Evolutionary conservation across 2,113 vertebrate genomes (phyloP), one percentile per base, ranked within the genome.

Genomic region (Oryzias woworae): DNA sequence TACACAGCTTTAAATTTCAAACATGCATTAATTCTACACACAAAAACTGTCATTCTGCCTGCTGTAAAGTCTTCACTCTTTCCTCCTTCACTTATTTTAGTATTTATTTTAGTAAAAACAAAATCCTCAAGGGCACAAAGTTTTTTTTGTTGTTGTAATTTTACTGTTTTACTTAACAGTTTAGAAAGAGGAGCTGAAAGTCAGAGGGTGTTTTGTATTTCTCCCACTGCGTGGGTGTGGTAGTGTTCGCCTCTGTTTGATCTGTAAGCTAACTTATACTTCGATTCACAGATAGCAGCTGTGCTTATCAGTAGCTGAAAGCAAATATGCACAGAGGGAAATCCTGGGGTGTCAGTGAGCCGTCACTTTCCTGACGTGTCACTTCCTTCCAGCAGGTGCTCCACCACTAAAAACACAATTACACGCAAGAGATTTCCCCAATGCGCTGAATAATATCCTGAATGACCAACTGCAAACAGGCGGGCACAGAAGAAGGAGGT

Each of bases 371-470:
- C 18, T 36, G 36, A 36, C 10, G 45, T 13, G 31, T 79, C 71
- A 75, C 69, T 73, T 81, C 75, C 80, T 78, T 76, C 47, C 17
- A 69, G 67, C 74, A 68, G 73, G 54, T 76, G 43, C 46, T 66
- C 70, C 66, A 49, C 48, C 49, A 51, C 50, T 28, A 59, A 54
- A 13, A 63, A 59, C 44, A 52, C 46, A 55, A 51, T 61, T 52
- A 46, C 28, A 58, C 66, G 66, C 50, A 64, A 61, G 66, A 43
- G 62, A 49, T 60, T 50, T 51, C 49, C 50, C 74, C 28, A 28
- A 76, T 59, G 48, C 50, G 77, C 62, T 85, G 80, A 85, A 85
- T 86, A 78, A 87, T 83, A 77, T 85, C 82, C 77, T 75, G 80
- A 78, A 58, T 47, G 18, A 64, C 67, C 62, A 80, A 69, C 62